Evolutionary conservation across 1,140 invertebrate genomes (phyloP), one percentile per base, ranked within the genome.

Genomic region (Drosophila tropicalis): DNA sequence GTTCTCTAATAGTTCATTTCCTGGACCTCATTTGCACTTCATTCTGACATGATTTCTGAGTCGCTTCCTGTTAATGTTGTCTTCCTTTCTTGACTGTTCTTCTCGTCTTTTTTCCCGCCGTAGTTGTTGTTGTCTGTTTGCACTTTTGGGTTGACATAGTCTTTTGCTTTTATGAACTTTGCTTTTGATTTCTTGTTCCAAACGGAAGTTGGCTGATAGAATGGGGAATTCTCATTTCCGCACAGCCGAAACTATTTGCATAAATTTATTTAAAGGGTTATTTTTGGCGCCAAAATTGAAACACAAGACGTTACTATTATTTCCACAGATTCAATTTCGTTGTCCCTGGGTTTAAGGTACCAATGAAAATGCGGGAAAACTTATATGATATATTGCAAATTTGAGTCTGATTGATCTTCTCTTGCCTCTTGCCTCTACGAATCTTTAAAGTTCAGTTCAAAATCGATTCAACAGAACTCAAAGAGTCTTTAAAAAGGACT

Each of bases 31-130:
- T 84, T 83, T 65, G 84, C 83, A 76, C 73, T 76, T 76, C 84
- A 77, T 76, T 89, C 83, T 90, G 90, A 91, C 82, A 73, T 91
- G 90, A 91, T 91, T 91, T 83, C 79, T 77, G 81, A 90, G 85
- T 87, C 82, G 90, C 71, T 91, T 91, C 90, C 90, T 91, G 85
- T 91, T 79, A 77, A 70, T 79, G 68, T 75, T 64, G 62, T 40
- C 32, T 17, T 70, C 19, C 62, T 55, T 63, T 51, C 55, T 56
- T 25, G 56, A 41, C 39, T 58, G 56, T 55, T 64, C 51, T 62
- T 55, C 56, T 29, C 57, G 58, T 67, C 69, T 76, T 72, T 85
- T 85, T 65, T 51, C 54, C 32, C 25, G 61, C 62, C 67, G 22
- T 25, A 25, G 70, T 39, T 34, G 62, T 69, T 67, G 15, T 67